Percentiles rank a stretch among this genome's conserved stretches.
Conservation (phyloP, 2,797 vertebrate genomes). For the Otus scops region DNA sequence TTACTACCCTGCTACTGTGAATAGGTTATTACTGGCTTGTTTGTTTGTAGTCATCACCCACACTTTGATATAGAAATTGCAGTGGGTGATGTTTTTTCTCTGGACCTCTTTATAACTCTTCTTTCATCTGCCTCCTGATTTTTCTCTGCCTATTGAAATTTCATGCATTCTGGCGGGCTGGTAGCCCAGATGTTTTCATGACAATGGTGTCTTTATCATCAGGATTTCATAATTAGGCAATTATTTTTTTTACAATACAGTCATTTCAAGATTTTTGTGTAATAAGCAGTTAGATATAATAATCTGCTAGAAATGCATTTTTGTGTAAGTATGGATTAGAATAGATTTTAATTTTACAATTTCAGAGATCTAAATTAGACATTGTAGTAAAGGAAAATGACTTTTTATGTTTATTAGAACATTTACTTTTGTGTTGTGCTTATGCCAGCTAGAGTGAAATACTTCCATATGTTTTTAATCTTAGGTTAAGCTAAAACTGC, state of each 20-base stretch:
- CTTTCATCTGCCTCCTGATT: constrained; percentile 12
- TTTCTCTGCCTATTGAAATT: constrained; percentile 40
- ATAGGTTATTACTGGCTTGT: neutral
- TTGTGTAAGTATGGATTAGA: constrained; percentile 24
- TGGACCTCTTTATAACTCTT: constrained; percentile 16
- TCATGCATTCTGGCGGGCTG: neutral
- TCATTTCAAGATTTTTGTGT: constrained; percentile 25
- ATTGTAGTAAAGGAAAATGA: constrained; percentile 42
- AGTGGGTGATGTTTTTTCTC: neutral
- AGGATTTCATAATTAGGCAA: constrained; percentile 43
- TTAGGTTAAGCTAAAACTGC: constrained; percentile 9
- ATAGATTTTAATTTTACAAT: constrained; percentile 57
- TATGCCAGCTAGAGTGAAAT: constrained; percentile 13
- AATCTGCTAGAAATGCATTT: constrained; percentile 27
- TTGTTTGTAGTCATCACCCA: neutral
- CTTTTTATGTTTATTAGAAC: neutral
- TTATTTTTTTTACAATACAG: constrained; percentile 56
- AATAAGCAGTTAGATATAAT: constrained; percentile 47
- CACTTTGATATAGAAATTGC: neutral
- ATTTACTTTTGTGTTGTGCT: neutral
- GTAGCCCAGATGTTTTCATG: constrained; percentile 53
- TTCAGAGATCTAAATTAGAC: constrained; percentile 42
- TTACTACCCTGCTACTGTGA: neutral
- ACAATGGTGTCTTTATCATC: constrained; percentile 55
- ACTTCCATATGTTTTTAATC: constrained; percentile 29